Evolutionary conservation across 2,797 vertebrate genomes (phyloP).

Genomic region (Lerista edwardsae): DNA sequence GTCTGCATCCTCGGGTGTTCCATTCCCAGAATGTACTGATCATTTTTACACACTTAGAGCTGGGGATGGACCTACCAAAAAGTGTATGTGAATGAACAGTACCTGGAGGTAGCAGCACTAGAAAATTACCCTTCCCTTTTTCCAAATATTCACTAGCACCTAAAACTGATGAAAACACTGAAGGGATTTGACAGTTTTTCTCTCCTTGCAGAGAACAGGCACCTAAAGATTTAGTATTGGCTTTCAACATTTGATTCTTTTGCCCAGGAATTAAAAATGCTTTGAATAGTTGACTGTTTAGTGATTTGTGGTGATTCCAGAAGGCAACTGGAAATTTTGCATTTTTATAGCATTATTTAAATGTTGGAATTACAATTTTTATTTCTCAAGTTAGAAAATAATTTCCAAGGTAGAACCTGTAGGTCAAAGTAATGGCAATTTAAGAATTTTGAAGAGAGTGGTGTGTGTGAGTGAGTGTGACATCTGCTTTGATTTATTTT

Average conservation of each 20-base stretch:
- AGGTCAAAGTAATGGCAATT: background rate
- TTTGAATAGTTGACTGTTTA: conserved; percentile 50
- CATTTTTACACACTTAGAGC: background rate
- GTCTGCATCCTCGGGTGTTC: background rate
- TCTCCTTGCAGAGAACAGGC: background rate
- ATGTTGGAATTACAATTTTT: too few species aligned
- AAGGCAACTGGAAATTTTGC: too few species aligned
- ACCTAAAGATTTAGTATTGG: background rate
- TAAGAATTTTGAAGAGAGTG: background rate
- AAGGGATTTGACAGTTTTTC: background rate
- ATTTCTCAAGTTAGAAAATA: too few species aligned
- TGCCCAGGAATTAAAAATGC: background rate
- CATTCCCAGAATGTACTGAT: background rate
- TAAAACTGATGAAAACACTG: background rate
- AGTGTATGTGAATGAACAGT: background rate
- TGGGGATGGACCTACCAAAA: background rate
- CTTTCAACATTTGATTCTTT: background rate
- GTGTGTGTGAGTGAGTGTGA: background rate
- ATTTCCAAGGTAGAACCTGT: background rate
- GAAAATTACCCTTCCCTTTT: background rate
- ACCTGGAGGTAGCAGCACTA: background rate
- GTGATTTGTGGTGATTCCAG: too few species aligned
- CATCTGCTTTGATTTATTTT: background rate
- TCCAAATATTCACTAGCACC: background rate
- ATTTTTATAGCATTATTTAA: too few species aligned